Base-by-base conservation (phyloP, 2,888 invertebrate species). In the Thera britannica region DNA sequence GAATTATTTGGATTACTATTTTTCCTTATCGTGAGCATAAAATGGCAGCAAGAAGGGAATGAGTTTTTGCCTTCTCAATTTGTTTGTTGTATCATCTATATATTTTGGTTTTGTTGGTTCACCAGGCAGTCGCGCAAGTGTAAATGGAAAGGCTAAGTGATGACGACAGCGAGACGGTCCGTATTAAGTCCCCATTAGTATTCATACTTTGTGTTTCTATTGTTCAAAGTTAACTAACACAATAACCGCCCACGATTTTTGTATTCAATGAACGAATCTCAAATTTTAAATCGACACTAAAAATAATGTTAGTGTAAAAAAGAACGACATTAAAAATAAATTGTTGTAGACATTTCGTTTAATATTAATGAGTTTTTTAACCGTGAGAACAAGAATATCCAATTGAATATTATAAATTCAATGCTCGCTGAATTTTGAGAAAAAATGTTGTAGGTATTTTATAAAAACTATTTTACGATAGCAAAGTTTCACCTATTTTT, bases 161-260 rank as follows among this genome's bases (percentile, higher is more conserved):
- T 66, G 70, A 71, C 63, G 68, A 63, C 72, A 71, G 66, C 62
- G 56, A 67, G 63, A 72, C 71, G 72, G 74, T 57, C 58, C 63
- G 68, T 75, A 62, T 72, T 72, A 76, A 72, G 67, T 69, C 62
- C 62, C 62, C 79, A 87, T 91, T 90, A 89, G 84, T 86, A 90
- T 90, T 89, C 91, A 78, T 77, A 78, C 77, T 82, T 78, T 81
- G 86, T 81, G 86, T 82, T 79, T 74, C 88, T 80, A 89, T 89
- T 89, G 88, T 90, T 89, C 81, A 82, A 84, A 83, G 80, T 79
- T 86, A 87, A 88, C 83, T 86, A 87, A 88, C 83, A 88, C 87
- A 88, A 87, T 88, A 85, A 83, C 86, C 83, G 83, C 86, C 86
- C 80, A 84, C 84, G 72, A 72, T 81, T 84, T 88, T 84, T 85